A percentile compares a stretch with the other conserved stretches of the same genome.
phyloP scores from a whole-genome alignment of 23 tunicate genomes.

The Styela plicata region DNA sequence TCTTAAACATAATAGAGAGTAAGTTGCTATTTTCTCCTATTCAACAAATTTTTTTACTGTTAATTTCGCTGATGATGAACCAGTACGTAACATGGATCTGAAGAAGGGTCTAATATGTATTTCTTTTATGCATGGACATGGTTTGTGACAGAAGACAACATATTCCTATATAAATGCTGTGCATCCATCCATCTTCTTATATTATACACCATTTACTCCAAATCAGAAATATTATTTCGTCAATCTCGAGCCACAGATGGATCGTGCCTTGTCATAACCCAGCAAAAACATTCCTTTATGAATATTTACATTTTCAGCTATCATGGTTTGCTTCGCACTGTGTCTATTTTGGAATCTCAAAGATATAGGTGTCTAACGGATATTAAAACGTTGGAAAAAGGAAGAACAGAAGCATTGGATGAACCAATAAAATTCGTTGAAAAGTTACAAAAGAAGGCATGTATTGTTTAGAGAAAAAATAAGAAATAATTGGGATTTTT shows the following conservation, averaged over 20 bases:
- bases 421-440: conserved; percentile 71
- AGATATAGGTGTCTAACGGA: conserved; percentile 53
- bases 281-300: too few relatives aligned
- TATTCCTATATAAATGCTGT: too few relatives aligned
- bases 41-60: not conserved
- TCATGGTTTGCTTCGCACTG: conserved; percentile 48
- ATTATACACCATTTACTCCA: too few relatives aligned
- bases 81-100: not conserved
- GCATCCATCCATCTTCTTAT: too few relatives aligned
- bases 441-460: conserved; percentile 58
- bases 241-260: too few relatives aligned
- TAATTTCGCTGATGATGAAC: not conserved
- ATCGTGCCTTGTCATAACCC: too few relatives aligned
- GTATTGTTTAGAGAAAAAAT: too few relatives aligned
- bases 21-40: conserved; percentile 21
- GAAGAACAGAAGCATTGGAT: conserved; percentile 28
- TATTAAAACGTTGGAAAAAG: conserved; percentile 31
- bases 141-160: too few relatives aligned
- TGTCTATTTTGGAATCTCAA: conserved; percentile 55
- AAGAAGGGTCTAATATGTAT: too few relatives aligned
- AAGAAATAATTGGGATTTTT: too few relatives aligned
- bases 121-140: too few relatives aligned
- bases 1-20: conserved; percentile 79
- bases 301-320: conserved; percentile 57
- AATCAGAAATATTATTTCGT: too few relatives aligned